Percentiles rank a stretch among this genome's conserved stretches.
These are phyloP conservation scores for Bambusicola thoracicus DNA, from an alignment of 2,113 vertebrate species.

Conservation along the genomic window DNA sequence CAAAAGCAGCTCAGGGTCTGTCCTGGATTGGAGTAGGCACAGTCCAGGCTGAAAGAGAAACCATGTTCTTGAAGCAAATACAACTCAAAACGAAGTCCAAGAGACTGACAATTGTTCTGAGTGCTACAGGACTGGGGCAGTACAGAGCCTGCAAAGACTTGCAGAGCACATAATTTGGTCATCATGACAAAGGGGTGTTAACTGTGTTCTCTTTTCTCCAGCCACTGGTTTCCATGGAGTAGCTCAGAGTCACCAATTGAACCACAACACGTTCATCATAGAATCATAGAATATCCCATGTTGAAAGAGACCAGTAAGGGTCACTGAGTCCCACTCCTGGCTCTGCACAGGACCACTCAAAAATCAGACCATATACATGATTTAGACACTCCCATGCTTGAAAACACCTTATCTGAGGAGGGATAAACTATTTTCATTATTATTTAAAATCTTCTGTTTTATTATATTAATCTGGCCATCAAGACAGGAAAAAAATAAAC, in stretches of 20 bases:
- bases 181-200: neutral
- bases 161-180: neutral
- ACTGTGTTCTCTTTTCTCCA: neutral
- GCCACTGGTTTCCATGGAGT: neutral
- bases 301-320: no score
- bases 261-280: neutral
- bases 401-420: neutral
- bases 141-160: neutral
- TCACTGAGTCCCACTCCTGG: no score
- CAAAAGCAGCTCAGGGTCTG: neutral
- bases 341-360: no score
- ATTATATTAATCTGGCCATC: fast-evolving
- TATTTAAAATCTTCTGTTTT: neutral
- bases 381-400: neutral
- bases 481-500: neutral
- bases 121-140: neutral
- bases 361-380: no score
- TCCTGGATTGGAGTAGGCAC: neutral
- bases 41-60: neutral
- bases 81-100: neutral
- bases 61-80: neutral
- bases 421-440: neutral
- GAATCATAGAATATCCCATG: no score
- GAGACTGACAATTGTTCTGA: neutral
- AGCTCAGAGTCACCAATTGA: neutral